Percentiles rank a stretch among this genome's conserved stretches.
Evolutionary conservation across 2,113 vertebrate species (phyloP).

Genomic region (Cynoglossus semilaevis): DNA sequence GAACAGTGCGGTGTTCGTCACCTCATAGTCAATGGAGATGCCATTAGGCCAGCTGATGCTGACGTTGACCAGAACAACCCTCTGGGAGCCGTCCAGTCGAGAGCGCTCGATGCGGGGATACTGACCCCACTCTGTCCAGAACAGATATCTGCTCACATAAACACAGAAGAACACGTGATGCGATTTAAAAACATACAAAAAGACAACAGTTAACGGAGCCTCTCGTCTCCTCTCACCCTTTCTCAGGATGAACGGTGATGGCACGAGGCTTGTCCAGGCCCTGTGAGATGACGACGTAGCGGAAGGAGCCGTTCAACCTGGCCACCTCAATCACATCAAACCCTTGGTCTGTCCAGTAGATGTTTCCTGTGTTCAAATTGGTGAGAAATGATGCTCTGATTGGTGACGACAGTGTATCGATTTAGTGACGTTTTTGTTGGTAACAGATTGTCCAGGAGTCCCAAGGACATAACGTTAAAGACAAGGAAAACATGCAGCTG

Average conservation of each 20-base stretch:
- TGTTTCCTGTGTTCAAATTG: conserved; percentile 81
- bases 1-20: conserved; percentile 39
- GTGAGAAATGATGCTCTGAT: background rate
- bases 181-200: too few relatives aligned
- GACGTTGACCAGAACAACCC: conserved; percentile 87
- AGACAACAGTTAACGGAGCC: too few relatives aligned
- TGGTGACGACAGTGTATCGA: background rate
- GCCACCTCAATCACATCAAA: conserved; percentile 98
- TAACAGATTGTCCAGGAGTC: too few relatives aligned
- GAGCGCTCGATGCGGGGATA: conserved; percentile 95
- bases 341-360: conserved; percentile 98
- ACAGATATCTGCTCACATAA: conserved; percentile 82
- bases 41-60: conserved; percentile 99
- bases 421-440: background rate
- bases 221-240: conserved; percentile 79
- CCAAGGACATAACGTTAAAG: too few relatives aligned
- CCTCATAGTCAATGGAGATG: conserved; percentile 95
- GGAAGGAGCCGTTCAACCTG: conserved; percentile 93
- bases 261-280: conserved; percentile 96
- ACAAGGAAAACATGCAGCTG: too few relatives aligned
- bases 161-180: conserved; percentile 6
- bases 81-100: conserved; percentile 85
- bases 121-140: conserved; percentile 99
- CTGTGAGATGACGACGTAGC: conserved; percentile 95
- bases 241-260: conserved; percentile 93